These are phyloP conservation scores for Eretmocerus hayati DNA, from an alignment of 2,888 invertebrate genomes.

Conservation along the genomic window DNA sequence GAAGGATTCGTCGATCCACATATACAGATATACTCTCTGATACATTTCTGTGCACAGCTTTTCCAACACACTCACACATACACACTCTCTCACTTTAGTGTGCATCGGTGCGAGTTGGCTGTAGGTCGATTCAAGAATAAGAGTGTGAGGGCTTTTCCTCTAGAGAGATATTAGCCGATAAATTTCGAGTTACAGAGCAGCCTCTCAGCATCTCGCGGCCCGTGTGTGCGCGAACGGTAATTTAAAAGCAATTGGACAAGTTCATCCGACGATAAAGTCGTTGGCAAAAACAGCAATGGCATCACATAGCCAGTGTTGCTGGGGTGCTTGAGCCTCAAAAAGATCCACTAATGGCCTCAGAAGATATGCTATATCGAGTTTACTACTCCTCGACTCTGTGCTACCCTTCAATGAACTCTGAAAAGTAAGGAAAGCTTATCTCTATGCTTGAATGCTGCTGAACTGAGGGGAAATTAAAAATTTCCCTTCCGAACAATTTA, in stretches of 20 bases:
- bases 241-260: conserved; percentile 35
- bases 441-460: not conserved
- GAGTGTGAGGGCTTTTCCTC: not conserved
- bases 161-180: conserved; percentile 31
- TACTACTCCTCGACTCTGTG: not conserved
- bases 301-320: not conserved
- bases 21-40: no score
- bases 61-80: no score
- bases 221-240: no score
- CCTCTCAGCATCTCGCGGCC: conserved; percentile 12
- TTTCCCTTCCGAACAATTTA: conserved; percentile 2
- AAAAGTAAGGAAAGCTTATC: not conserved
- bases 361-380: not conserved
- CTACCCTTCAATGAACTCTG: not conserved
- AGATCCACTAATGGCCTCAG: conserved; percentile 10
- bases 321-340: not conserved
- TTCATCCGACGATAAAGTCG: conserved; percentile 29
- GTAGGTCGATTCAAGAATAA: not conserved
- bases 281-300: conserved; percentile 6
- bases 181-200: conserved; percentile 27
- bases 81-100: not conserved
- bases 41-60: no score
- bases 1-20: not conserved
- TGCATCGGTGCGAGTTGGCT: not conserved
- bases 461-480: conserved; percentile 5